These are phyloP conservation scores for Carposina sasakii DNA, from an alignment of 1,140 invertebrate species.

Conservation along the genomic window DNA sequence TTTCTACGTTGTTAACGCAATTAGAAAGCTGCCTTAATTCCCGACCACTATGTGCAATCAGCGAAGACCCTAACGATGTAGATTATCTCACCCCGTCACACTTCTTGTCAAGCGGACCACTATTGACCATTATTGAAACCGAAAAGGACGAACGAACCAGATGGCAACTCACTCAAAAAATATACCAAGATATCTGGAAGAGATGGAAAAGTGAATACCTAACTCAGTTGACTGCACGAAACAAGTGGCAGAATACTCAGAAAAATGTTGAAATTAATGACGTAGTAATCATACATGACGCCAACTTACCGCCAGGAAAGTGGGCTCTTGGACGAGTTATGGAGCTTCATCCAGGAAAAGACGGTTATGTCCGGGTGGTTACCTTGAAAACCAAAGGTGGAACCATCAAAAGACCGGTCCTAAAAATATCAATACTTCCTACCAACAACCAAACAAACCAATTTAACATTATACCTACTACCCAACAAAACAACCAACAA, in stretches of 20 bases:
- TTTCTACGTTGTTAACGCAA: slow-evolving; percentile 26
- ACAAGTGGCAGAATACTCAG: slow-evolving; percentile 23
- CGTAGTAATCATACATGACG: slow-evolving; percentile 37
- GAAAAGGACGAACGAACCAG: slow-evolving; percentile 5
- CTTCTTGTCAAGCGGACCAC: slow-evolving; percentile 8
- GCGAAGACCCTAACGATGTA: slow-evolving; percentile 13
- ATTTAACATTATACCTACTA: too few species aligned
- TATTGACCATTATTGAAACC: slow-evolving; percentile 6
- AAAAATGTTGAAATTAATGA: slow-evolving; percentile 12
- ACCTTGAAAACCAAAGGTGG: slow-evolving; percentile 28
- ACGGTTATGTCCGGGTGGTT: slow-evolving; percentile 38
- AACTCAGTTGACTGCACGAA: slow-evolving; percentile 16
- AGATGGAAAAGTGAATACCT: slow-evolving; percentile 34
- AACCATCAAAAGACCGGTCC: slow-evolving; percentile 11
- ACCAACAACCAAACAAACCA: too few species aligned
- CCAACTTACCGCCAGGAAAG: slow-evolving; percentile 30
- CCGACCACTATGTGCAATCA: background rate
- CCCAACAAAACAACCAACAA: too few species aligned
- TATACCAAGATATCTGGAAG: slow-evolving; percentile 32
- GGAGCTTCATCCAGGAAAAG: slow-evolving; percentile 31
- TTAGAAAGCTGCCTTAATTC: background rate
- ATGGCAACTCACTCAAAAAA: slow-evolving; percentile 14
- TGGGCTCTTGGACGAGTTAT: slow-evolving; percentile 42
- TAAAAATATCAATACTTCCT: slow-evolving; percentile 5
- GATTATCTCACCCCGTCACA: slow-evolving; percentile 11